phyloP scores from a whole-genome alignment of 2,888 invertebrate genomes.

The Acheta domesticus region DNA sequence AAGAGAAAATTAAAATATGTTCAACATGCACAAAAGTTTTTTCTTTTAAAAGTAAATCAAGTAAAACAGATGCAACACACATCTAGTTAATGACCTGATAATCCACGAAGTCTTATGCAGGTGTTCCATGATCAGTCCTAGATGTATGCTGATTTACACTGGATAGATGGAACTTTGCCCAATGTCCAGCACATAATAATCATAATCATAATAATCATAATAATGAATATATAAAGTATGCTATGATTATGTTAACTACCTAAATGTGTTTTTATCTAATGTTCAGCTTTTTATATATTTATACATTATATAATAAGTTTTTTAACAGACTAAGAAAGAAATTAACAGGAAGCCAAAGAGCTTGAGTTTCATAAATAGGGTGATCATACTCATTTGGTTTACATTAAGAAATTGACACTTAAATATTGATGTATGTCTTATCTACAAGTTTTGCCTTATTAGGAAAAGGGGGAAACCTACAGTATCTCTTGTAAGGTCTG shows the following conservation, averaged over 20 bases:
- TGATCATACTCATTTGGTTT: constrained; percentile 26
- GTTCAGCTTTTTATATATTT: constrained; percentile 36
- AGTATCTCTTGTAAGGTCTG: background rate
- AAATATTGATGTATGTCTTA: background rate
- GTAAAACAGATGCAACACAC: constrained; percentile 31
- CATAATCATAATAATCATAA: constrained; percentile 30
- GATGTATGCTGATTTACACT: constrained; percentile 10
- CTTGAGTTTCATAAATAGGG: constrained; percentile 30
- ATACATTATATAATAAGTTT: constrained; percentile 34
- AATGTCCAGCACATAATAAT: constrained; percentile 28
- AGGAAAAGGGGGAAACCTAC: constrained; percentile 11
- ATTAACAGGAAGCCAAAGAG: constrained; percentile 35
- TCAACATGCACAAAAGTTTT: constrained; percentile 34
- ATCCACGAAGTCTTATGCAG: background rate
- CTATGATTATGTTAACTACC: constrained; percentile 37
- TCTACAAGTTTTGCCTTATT: constrained; percentile 3
- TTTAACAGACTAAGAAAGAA: constrained; percentile 37
- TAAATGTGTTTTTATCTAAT: constrained; percentile 35
- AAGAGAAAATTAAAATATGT: constrained; percentile 30
- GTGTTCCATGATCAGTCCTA: constrained; percentile 6
- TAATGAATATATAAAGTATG: constrained; percentile 37
- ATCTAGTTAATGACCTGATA: constrained; percentile 25
- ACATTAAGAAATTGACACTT: constrained; percentile 18
- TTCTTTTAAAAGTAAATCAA: constrained; percentile 28
- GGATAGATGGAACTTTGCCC: background rate